Base-by-base conservation (phyloP, 2,113 vertebrate species). In the Pogonocichla stellata region DNA sequence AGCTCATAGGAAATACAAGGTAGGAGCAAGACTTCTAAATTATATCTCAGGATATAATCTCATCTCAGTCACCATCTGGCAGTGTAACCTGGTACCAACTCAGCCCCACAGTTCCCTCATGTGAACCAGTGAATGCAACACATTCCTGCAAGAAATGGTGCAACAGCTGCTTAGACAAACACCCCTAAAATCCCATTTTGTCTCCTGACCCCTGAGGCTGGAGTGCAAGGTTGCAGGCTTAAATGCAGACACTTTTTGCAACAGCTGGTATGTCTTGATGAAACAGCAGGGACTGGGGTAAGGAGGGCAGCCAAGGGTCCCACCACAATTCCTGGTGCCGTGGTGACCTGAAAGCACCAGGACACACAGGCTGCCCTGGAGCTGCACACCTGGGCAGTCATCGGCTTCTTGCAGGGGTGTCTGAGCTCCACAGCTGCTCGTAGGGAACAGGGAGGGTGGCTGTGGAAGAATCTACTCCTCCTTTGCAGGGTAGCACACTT, bases 321-420 rank as follows among this genome's bases (percentile, higher is more conserved):
- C 8, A 12, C 34, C 2, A 3, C 7, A 9, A 11, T 31, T 28
- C 33, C 26, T 0, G 1, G 45, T 13, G 16, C 17, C 0, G 0
- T 23, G 31, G 60, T 70, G 58, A 26, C 29, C 9, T 0, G 1
- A 58, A 45, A 65, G 70, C 54, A 43, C 6, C 5, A 4, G 36
- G 45, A 28, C 47, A 50, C n/a, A 48, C 26, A 43, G 19, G 6
- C 66, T 60, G 31, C 47, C 29, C 75, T 16, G 51, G 18, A 40
- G 33, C 51, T 88, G 67, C 78, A 50, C 38, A 17, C 20, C n/a
- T 0, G 0, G 33, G 47, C 29, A 45, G n/a, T 26, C 57, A 19
- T 18, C 33, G 64, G 22, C 43, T 69, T 25, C 67, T 86, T 47
- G 43, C 54, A 78, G 58, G 16, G 36, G 7, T 54, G 16, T 24